Evolutionary conservation across 2,888 invertebrate genomes (phyloP).

Genomic region (Podotricha telesiphe): DNA sequence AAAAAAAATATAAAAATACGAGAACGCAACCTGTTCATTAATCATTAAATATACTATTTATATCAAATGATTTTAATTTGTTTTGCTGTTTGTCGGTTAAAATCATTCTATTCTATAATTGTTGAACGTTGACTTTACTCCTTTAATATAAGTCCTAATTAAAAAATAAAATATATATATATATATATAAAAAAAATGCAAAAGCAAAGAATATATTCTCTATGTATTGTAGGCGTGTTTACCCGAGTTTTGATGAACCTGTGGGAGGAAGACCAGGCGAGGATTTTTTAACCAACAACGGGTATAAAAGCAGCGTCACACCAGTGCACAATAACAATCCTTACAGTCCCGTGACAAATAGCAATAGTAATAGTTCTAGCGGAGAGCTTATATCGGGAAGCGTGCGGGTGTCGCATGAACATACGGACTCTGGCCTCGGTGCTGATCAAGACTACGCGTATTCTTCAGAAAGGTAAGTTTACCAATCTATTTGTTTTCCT

Average conservation of each 20-base stretch:
- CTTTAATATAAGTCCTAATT: too few species aligned
- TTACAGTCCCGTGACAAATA: constrained; percentile 78
- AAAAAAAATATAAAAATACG: too few species aligned
- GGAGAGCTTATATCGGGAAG: constrained; percentile 79
- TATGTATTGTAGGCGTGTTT: constrained; percentile 64
- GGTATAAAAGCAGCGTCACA: constrained; percentile 72
- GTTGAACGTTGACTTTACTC: too few species aligned
- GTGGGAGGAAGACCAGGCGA: constrained; percentile 61
- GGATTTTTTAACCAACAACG: constrained; percentile 75
- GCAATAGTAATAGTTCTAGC: constrained; percentile 81
- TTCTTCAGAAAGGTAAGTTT: constrained; percentile 85
- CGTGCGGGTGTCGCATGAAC: constrained; percentile 87
- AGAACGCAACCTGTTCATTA: too few species aligned
- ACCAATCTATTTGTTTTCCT: too few species aligned
- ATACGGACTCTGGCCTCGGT: constrained; percentile 90
- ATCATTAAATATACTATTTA: too few species aligned
- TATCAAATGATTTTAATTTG: too few species aligned
- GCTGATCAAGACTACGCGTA: constrained; percentile 90
- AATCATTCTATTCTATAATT: background rate
- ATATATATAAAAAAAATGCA: too few species aligned
- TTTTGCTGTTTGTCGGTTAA: background rate
- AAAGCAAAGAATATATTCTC: background rate
- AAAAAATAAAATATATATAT: too few species aligned
- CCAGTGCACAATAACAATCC: constrained; percentile 77
- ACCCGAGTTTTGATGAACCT: constrained; percentile 74